A percentile compares a stretch with the other conserved stretches of the same genome.
Conservation (phyloP, 2,888 invertebrate genomes). For the Plebejus anna region DNA sequence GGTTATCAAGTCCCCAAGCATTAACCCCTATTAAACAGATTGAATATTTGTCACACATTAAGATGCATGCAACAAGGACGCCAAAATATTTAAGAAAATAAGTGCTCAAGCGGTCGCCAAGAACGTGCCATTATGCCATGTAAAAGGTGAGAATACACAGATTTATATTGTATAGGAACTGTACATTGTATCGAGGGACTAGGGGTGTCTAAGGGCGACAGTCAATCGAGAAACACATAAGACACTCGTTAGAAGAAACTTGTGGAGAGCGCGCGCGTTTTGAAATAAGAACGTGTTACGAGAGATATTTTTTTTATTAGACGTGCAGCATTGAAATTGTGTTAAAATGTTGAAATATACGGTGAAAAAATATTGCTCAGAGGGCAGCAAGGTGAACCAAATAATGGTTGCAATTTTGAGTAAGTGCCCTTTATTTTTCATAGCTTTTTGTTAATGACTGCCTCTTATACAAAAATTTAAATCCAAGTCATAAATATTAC, state of each 20-base stretch:
- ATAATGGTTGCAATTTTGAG: conserved; percentile 59
- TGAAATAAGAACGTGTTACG: conserved; percentile 26
- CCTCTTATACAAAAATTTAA: neutral
- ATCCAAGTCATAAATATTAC: neutral
- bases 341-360: conserved; percentile 66
- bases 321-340: conserved; percentile 11
- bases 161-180: neutral
- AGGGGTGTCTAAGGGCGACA: neutral
- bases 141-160: neutral
- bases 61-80: too few relatives aligned
- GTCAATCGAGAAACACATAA: conserved; percentile 4
- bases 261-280: conserved; percentile 35
- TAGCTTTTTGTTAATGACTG: neutral
- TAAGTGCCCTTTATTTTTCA: conserved; percentile 47
- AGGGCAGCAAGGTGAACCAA: conserved; percentile 70
- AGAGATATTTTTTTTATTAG: conserved; percentile 15
- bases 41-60: too few relatives aligned
- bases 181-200: neutral
- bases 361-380: conserved; percentile 70
- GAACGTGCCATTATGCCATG: too few relatives aligned
- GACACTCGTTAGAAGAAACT: conserved; percentile 16
- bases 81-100: neutral
- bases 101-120: too few relatives aligned
- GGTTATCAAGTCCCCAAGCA: too few relatives aligned
- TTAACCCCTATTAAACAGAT: too few relatives aligned